phyloP scores from a whole-genome alignment of 2,888 invertebrate species.

The Leptinotarsa peninsularis region DNA sequence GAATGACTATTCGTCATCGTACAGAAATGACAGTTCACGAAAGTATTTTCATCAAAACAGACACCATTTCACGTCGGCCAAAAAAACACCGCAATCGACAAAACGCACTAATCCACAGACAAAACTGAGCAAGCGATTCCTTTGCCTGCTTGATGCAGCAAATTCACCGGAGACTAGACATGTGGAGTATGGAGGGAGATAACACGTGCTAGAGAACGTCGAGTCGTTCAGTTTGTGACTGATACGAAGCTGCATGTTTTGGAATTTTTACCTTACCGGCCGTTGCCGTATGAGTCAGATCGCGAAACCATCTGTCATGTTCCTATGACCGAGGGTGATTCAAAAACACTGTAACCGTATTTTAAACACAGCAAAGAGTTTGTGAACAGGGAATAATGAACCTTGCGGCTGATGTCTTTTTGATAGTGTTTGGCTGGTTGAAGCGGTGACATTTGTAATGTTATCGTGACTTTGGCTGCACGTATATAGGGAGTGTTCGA shows the following conservation, averaged over 20 bases:
- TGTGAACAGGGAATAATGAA: neutral
- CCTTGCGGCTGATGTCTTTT: neutral
- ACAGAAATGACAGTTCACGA: neutral
- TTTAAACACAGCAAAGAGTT: neutral
- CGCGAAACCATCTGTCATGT: neutral
- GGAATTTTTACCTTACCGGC: neutral
- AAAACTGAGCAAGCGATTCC: conserved; percentile 32
- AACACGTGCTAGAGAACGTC: conserved; percentile 23
- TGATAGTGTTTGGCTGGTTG: neutral
- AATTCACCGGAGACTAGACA: conserved; percentile 16
- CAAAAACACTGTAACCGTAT: neutral
- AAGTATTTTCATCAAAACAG: conserved; percentile 22
- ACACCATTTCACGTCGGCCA: conserved; percentile 24
- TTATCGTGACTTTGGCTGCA: neutral
- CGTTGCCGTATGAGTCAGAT: neutral
- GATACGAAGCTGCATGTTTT: neutral
- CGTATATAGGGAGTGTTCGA: conserved; percentile 11
- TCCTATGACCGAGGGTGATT: neutral
- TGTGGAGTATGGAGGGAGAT: conserved; percentile 26
- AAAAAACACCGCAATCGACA: conserved; percentile 12
- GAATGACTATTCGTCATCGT: neutral
- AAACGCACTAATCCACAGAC: conserved; percentile 25
- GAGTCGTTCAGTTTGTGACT: neutral
- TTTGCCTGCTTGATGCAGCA: conserved; percentile 6
- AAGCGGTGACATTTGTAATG: too few relatives aligned